Base-by-base conservation (phyloP, 2,113 vertebrate species). In the Stegastes partitus region DNA sequence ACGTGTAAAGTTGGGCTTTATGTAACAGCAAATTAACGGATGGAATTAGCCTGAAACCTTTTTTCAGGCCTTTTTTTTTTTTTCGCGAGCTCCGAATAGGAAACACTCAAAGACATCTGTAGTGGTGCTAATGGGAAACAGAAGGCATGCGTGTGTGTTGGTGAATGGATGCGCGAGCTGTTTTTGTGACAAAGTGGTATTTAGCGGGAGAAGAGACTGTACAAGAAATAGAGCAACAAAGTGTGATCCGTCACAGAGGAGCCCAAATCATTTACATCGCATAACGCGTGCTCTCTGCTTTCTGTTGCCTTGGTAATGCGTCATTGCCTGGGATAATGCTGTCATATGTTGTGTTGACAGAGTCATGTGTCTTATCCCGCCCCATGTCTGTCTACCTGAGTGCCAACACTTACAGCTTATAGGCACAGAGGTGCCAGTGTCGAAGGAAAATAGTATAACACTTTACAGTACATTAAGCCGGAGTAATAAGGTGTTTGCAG, bases 281-380 rank as follows among this genome's bases (percentile, higher is more conserved):
- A 64, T 86, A 83, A 86, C 71, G 83, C 16, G 51, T n/a, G 51
- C 70, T 73, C 63, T 69, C 68, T 59, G 63, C 39, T 76, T 57
- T 71, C 81, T 55, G 85, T 82, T 78, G 57, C 74, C 61, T 68
- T 4, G 14, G 86, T 63, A 37, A 91, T 81, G 92, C 89, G 14
- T 87, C 90, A 80, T 90, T 91, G 83, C 85, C 68, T 34, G 4
- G 81, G 85, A 91, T 93, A 93, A 93, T 93, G 91, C 77, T 39
- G 81, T 91, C 89, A 85, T 92, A 89, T 81, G 89, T 92, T 89
- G 83, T 82, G 79, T 83, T 92, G 91, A 91, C 91, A 89, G 89
- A 84, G 85, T 77, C 71, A 25, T 92, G 87, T 16, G 79, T 90
- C 78, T 87, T 76, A 28, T 65, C 54, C 68, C 28, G 7, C 61